Conservation (phyloP, 2,797 vertebrate species). For the Melanitta fusca region DNA sequence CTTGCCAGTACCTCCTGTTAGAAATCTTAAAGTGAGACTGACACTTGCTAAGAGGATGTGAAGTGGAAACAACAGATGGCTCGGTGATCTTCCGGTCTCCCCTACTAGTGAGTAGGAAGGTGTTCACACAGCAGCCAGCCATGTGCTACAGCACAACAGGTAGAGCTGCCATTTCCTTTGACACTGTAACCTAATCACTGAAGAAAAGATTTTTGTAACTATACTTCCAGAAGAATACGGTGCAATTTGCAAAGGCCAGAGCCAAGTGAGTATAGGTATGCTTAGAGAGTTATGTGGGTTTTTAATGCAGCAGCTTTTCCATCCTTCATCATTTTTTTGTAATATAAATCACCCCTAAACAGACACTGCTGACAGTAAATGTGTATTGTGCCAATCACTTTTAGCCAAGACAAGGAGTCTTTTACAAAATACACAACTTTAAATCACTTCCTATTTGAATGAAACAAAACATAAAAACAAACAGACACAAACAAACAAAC, state of each 20-base stretch:
- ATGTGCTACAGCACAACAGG: not conserved
- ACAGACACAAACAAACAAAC: not conserved
- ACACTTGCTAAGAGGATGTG: not conserved
- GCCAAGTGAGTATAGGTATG: not conserved
- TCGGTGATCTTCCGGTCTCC: not conserved
- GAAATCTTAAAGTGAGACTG: not conserved
- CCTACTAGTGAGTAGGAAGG: not conserved
- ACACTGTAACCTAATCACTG: not conserved
- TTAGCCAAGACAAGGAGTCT: not conserved
- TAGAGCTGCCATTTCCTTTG: not conserved
- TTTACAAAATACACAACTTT: not conserved
- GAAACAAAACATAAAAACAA: not conserved
- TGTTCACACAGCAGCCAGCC: not conserved
- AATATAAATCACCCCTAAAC: not conserved
- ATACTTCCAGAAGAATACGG: not conserved
- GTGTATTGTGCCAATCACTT: not conserved
- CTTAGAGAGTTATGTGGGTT: not conserved
- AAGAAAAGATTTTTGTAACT: not conserved
- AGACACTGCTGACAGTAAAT: not conserved
- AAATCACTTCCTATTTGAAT: not conserved
- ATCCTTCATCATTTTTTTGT: not conserved
- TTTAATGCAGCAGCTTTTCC: not conserved
- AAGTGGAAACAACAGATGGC: not conserved
- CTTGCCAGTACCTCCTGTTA: not conserved
- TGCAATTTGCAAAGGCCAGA: not conserved